Percentiles rank a stretch among this genome's conserved stretches.
phyloP scores from a whole-genome alignment of 1,140 invertebrate genomes.

The Sycobia sp. region DNA sequence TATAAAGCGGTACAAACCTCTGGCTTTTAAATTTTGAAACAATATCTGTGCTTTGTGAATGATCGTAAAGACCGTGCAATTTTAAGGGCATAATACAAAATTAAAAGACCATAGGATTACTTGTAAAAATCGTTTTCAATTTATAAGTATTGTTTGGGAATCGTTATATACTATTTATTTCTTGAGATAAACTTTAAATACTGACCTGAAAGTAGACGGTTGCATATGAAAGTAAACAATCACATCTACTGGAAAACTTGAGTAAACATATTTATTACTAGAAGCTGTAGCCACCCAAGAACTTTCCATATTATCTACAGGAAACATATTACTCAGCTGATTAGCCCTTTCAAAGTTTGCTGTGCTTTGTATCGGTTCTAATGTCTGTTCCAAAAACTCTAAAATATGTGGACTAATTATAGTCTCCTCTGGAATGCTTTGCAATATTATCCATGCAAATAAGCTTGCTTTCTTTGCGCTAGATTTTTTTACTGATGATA shows the following conservation, averaged over 20 bases:
- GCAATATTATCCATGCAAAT: slow-evolving; percentile 94
- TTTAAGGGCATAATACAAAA: too few relatives aligned
- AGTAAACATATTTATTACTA: slow-evolving; percentile 81
- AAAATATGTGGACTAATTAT: slow-evolving; percentile 93
- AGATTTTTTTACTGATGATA: slow-evolving; percentile 60
- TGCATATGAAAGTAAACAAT: slow-evolving; percentile 99
- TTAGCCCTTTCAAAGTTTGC: slow-evolving; percentile 56
- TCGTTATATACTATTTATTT: too few relatives aligned
- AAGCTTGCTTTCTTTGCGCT: slow-evolving; percentile 88
- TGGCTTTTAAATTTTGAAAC: too few relatives aligned
- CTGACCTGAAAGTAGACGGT: slow-evolving; percentile 83
- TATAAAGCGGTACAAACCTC: too few relatives aligned
- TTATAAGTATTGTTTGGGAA: too few relatives aligned
- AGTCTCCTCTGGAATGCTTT: slow-evolving; percentile 94
- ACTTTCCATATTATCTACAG: slow-evolving; percentile 53
- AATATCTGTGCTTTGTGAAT: too few relatives aligned
- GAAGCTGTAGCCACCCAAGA: slow-evolving; percentile 61
- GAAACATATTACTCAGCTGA: slow-evolving; percentile 50
- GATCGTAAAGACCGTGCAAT: too few relatives aligned
- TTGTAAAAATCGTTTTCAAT: too few relatives aligned
- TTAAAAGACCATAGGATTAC: too few relatives aligned
- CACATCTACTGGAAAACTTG: slow-evolving; percentile 97
- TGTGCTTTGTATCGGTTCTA: slow-evolving; percentile 88
- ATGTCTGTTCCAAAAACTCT: slow-evolving; percentile 91
- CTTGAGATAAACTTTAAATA: background rate